phyloP scores from a whole-genome alignment of 2,888 invertebrate species.

The Drosophila algonquin region DNA sequence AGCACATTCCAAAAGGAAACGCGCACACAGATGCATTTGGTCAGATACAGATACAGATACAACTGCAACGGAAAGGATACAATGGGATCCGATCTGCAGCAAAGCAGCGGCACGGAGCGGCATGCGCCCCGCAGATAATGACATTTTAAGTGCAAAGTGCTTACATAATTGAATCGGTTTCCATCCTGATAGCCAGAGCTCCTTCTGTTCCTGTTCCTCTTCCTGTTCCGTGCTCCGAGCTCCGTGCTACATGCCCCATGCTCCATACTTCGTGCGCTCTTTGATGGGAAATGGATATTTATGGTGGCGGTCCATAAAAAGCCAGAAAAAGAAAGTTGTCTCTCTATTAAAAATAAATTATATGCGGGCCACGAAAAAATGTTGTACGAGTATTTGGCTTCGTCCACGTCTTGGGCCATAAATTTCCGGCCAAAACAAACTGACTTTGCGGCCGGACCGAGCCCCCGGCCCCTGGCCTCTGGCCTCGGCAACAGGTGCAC shows the following conservation, averaged over 20 bases:
- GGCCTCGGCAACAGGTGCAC: slow-evolving; percentile 68
- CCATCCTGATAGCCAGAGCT: slow-evolving; percentile 49
- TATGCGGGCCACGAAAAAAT: slow-evolving; percentile 58
- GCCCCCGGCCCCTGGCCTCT: neutral
- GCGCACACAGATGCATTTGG: slow-evolving; percentile 61
- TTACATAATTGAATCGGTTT: slow-evolving; percentile 58
- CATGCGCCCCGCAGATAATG: slow-evolving; percentile 55
- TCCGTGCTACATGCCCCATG: too few relatives aligned
- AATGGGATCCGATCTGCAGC: slow-evolving; percentile 7
- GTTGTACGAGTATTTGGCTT: slow-evolving; percentile 51
- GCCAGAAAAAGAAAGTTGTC: slow-evolving; percentile 50
- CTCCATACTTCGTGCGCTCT: slow-evolving; percentile 14
- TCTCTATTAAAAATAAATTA: slow-evolving; percentile 78
- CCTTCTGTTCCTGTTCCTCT: slow-evolving; percentile 1
- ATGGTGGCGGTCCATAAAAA: slow-evolving; percentile 31
- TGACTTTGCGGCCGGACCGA: slow-evolving; percentile 61
- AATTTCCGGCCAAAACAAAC: slow-evolving; percentile 69
- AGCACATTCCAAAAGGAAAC: slow-evolving; percentile 57
- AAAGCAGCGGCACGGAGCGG: neutral
- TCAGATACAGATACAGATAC: slow-evolving; percentile 28
- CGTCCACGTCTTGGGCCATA: slow-evolving; percentile 71
- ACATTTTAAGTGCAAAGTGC: slow-evolving; percentile 65
- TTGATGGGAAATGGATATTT: slow-evolving; percentile 45
- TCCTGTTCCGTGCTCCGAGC: neutral
- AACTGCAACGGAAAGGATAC: slow-evolving; percentile 5